A percentile compares a stretch with the other conserved stretches of the same genome.
These are phyloP conservation scores for Tachysurus vachellii DNA, from an alignment of 2,113 vertebrate genomes.

Conservation along the genomic window DNA sequence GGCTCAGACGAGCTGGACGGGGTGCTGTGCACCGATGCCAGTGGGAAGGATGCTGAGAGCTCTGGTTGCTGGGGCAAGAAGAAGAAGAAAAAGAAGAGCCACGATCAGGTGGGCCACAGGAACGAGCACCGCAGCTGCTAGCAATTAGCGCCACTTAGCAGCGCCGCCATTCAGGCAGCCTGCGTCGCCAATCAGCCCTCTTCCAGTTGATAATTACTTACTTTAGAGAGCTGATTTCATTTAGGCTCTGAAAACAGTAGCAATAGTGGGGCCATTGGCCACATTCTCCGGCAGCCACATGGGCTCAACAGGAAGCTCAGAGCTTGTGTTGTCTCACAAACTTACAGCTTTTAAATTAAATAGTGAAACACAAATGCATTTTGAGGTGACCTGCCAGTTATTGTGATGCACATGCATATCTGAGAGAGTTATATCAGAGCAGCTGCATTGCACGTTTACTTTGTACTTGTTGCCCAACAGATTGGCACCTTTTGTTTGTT, in stretches of 20 bases:
- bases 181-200: slow-evolving; percentile 39
- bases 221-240: slow-evolving; percentile 56
- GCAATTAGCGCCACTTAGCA: slow-evolving; percentile 66
- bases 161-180: slow-evolving; percentile 36
- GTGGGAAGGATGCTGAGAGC: slow-evolving; percentile 90
- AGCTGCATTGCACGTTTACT: slow-evolving; percentile 7
- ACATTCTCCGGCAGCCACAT: slow-evolving; percentile 35
- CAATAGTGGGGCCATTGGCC: slow-evolving; percentile 46
- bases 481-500: slow-evolving; percentile 14
- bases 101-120: slow-evolving; percentile 86
- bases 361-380: slow-evolving; percentile 5
- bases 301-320: slow-evolving; percentile 46
- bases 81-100: slow-evolving; percentile 99
- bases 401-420: slow-evolving; percentile 45
- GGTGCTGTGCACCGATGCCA: slow-evolving; percentile 89
- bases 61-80: slow-evolving; percentile 99
- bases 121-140: slow-evolving; percentile 67
- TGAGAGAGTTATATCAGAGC: slow-evolving; percentile 23
- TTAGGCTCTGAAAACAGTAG: slow-evolving; percentile 52
- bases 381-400: slow-evolving; percentile 25
- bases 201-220: slow-evolving; percentile 53
- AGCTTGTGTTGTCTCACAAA: slow-evolving; percentile 39
- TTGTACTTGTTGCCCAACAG: slow-evolving; percentile 8
- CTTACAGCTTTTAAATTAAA: slow-evolving; percentile 46
- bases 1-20: slow-evolving; percentile 96